Evolutionary conservation across 2,797 vertebrate genomes (phyloP).

Genomic region (Setipinna tenuifilis): DNA sequence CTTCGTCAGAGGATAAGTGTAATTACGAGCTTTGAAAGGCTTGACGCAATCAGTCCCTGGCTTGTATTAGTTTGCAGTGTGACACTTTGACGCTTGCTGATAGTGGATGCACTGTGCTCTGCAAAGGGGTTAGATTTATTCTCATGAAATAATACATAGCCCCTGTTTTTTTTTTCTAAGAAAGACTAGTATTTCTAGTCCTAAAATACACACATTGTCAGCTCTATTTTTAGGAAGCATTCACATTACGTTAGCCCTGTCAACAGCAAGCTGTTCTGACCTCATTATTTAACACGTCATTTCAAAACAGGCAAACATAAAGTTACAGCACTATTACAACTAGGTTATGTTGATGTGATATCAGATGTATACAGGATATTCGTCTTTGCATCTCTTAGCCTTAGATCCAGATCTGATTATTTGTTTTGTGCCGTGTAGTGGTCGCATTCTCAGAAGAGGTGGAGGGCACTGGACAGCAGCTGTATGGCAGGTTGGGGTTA

Average conservation of each 20-base stretch:
- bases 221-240: not conserved
- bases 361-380: not conserved
- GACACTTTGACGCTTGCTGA: constrained; percentile 64
- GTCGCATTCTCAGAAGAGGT: not conserved
- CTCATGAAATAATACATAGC: not conserved
- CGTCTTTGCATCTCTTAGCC: not conserved
- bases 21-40: constrained; percentile 81
- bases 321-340: not conserved
- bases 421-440: not conserved
- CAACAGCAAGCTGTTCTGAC: not conserved
- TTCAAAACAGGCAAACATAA: not conserved
- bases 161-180: too few species aligned
- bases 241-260: not conserved
- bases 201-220: not conserved
- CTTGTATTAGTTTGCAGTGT: constrained; percentile 62
- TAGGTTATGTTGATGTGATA: not conserved
- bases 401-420: not conserved
- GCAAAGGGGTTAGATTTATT: constrained; percentile 54
- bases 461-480: not conserved
- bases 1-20: constrained; percentile 81
- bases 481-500: not conserved
- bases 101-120: constrained; percentile 49
- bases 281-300: not conserved
- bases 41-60: constrained; percentile 73
- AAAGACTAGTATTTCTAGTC: not conserved